Evolutionary conservation across 2,797 vertebrate genomes (phyloP).

Genomic region (Coreius guichenoti): DNA sequence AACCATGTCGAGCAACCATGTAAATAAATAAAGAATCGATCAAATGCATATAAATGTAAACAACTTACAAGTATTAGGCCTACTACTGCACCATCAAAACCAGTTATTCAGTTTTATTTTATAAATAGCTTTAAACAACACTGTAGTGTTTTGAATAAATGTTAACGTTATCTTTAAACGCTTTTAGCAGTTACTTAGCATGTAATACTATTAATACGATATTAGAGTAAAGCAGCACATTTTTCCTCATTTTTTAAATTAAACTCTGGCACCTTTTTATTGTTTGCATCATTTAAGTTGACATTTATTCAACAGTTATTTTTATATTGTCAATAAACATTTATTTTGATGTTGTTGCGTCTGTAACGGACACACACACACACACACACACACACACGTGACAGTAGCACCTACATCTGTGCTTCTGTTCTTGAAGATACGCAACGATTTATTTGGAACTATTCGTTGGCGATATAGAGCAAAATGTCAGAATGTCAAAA

Average conservation of each 20-base stretch:
- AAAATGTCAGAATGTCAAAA: no score
- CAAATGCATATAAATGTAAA: no score
- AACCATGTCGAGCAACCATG: not conserved
- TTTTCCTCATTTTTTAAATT: not conserved
- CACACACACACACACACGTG: no score
- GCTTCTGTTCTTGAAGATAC: no score
- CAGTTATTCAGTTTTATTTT: no score
- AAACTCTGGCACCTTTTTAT: no score
- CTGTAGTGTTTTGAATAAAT: not conserved
- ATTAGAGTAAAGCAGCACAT: not conserved
- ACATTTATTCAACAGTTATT: not conserved
- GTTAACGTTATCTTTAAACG: not conserved
- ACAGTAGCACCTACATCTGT: no score
- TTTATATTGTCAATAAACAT: not conserved
- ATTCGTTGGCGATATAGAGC: no score
- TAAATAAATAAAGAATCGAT: not conserved
- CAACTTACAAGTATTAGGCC: not conserved
- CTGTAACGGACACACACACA: no score
- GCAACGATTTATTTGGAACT: no score
- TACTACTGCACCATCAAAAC: no score
- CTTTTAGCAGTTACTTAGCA: not conserved
- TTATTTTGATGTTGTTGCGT: no score
- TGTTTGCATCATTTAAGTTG: not conserved
- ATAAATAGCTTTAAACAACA: not conserved
- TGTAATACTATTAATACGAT: not conserved